Evolutionary conservation across 2,797 vertebrate genomes (phyloP).

Genomic region (Phaenicophaeus curvirostris): DNA sequence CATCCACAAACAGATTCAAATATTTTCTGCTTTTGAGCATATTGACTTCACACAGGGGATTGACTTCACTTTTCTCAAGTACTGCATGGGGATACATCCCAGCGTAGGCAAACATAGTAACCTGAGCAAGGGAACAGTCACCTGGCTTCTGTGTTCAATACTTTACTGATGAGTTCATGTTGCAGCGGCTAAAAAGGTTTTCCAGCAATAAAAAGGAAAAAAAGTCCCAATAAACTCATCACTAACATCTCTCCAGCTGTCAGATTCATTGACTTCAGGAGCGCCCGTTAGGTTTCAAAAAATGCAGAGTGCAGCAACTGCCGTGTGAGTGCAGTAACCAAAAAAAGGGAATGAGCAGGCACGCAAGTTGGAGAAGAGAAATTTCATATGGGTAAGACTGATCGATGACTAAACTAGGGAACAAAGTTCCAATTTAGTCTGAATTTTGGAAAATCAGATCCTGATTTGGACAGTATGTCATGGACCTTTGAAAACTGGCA

Average conservation of each 20-base stretch:
- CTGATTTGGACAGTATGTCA: not conserved
- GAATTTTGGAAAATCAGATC: not conserved
- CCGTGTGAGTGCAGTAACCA: not conserved
- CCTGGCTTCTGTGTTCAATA: too few relatives aligned
- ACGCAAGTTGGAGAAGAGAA: not conserved
- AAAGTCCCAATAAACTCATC: not conserved
- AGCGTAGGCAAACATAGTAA: not conserved
- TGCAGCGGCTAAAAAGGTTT: not conserved
- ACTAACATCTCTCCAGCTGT: not conserved
- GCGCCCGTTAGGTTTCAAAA: not conserved
- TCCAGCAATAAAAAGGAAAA: not conserved
- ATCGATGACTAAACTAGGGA: not conserved
- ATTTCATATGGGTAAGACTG: not conserved
- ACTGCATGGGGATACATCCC: too few relatives aligned
- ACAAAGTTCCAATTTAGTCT: not conserved
- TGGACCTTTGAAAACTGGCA: not conserved
- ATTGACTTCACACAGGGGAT: too few relatives aligned
- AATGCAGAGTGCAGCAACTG: not conserved
- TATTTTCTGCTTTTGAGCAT: not conserved
- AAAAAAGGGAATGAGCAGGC: not conserved
- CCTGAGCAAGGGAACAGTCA: not conserved
- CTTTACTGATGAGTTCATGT: rapidly evolving
- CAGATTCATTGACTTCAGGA: not conserved
- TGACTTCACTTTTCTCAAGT: not conserved
- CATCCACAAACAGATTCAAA: not conserved